Percentiles rank a stretch among this genome's conserved stretches.
Evolutionary conservation across 2,888 invertebrate species (phyloP).

Genomic region (Eilema caniola): DNA sequence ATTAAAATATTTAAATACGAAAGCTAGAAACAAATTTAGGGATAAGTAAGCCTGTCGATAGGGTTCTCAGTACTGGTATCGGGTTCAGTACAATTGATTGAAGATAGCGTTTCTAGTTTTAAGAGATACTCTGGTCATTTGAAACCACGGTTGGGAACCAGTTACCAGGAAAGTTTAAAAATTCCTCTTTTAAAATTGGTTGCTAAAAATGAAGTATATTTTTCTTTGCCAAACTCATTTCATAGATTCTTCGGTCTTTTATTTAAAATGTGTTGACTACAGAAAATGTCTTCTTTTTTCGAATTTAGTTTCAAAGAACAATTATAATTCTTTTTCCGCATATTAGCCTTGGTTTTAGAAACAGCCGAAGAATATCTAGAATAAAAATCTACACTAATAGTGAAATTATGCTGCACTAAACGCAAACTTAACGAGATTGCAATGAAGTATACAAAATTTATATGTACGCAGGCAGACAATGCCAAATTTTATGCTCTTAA

Average conservation of each 20-base stretch:
- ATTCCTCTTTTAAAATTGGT: too few species aligned
- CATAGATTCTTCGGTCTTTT: background rate
- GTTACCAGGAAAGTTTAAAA: background rate
- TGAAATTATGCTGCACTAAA: background rate
- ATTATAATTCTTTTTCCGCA: background rate
- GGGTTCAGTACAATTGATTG: background rate
- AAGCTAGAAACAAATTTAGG: background rate
- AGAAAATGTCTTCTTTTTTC: background rate
- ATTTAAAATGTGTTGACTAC: background rate
- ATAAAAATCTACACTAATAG: background rate
- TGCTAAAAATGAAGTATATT: background rate
- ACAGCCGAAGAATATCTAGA: background rate
- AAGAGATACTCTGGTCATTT: background rate
- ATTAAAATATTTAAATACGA: background rate
- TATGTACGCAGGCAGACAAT: too few species aligned
- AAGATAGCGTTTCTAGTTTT: too few species aligned
- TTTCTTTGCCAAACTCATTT: background rate
- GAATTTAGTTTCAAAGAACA: background rate
- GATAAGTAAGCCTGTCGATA: background rate
- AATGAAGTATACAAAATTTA: background rate
- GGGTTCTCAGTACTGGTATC: background rate
- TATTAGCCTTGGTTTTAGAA: background rate
- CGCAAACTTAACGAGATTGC: too few species aligned
- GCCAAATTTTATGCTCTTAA: background rate
- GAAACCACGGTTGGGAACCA: background rate